Conservation (phyloP, 1,140 invertebrate species). For the Spodoptera frugiperda region DNA sequence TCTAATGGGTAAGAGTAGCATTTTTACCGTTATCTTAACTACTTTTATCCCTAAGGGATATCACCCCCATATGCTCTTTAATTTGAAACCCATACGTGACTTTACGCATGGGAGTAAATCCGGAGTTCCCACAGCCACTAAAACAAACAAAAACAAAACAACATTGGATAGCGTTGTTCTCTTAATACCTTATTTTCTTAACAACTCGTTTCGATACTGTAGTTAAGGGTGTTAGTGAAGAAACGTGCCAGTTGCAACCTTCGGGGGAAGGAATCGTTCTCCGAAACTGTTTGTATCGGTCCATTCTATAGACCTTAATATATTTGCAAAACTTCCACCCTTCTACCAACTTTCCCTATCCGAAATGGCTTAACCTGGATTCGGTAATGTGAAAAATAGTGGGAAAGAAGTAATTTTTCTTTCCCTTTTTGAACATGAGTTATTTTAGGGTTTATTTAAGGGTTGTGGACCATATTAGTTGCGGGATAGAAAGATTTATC, state of each 20-base stretch:
- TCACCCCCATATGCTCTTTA: too few species aligned
- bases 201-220: constrained; percentile 7
- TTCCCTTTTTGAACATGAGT: constrained; percentile 8
- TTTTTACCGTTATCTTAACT: too few species aligned
- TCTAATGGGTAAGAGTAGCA: too few species aligned
- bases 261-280: not conserved
- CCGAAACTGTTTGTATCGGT: constrained; percentile 45
- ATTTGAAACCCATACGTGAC: too few species aligned
- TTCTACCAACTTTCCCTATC: constrained; percentile 35
- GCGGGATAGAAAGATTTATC: constrained; percentile 9
- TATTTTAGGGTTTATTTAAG: not conserved
- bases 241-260: not conserved
- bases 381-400: constrained; percentile 42
- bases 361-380: constrained; percentile 45
- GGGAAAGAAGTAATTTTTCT: constrained; percentile 27
- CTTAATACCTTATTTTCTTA: not conserved
- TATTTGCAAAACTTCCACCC: constrained; percentile 51
- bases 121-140: too few species aligned
- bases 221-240: not conserved
- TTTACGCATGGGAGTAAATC: too few species aligned
- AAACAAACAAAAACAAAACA: not conserved
- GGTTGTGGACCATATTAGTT: not conserved
- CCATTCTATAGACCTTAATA: constrained; percentile 52
- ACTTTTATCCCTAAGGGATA: too few species aligned
- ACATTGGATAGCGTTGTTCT: not conserved